phyloP scores from a whole-genome alignment of 1,140 invertebrate genomes.

The Drosophila repleta region DNA sequence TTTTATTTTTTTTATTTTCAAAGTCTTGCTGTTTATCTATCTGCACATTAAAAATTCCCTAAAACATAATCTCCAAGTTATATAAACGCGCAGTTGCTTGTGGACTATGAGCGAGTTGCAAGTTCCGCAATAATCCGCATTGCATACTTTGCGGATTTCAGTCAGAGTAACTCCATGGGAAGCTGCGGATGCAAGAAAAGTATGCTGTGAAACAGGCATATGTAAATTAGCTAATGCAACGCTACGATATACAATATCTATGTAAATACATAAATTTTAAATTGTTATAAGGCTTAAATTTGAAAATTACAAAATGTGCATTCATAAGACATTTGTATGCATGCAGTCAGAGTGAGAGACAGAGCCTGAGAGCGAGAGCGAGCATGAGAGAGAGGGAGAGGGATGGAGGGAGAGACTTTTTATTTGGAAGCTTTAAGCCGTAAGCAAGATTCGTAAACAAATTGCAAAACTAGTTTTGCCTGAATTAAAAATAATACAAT shows the following conservation, averaged over 20 bases:
- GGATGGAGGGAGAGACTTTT: too few relatives aligned
- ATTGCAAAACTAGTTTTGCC: slow-evolving; percentile 4
- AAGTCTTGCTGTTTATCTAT: too few relatives aligned
- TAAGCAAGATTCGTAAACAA: not conserved
- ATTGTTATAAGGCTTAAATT: not conserved
- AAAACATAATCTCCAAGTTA: too few relatives aligned
- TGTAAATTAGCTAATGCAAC: not conserved
- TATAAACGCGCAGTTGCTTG: too few relatives aligned
- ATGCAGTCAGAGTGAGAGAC: too few relatives aligned
- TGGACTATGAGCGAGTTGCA: too few relatives aligned
- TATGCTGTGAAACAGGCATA: not conserved
- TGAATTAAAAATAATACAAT: slow-evolving; percentile 4
- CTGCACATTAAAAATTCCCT: too few relatives aligned
- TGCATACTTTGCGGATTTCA: slow-evolving; percentile 5
- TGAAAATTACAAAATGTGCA: not conserved
- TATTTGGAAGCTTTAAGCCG: not conserved
- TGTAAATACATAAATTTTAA: not conserved
- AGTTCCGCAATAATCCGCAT: not conserved
- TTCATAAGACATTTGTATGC: too few relatives aligned
- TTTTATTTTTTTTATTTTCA: too few relatives aligned
- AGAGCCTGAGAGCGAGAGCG: too few relatives aligned
- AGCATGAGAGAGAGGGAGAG: too few relatives aligned
- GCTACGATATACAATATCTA: not conserved
- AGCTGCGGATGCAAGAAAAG: not conserved
- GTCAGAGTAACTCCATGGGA: too few relatives aligned